Evolutionary conservation across 2,888 invertebrate species (phyloP).

Genomic region (Microplitis deprimator): DNA sequence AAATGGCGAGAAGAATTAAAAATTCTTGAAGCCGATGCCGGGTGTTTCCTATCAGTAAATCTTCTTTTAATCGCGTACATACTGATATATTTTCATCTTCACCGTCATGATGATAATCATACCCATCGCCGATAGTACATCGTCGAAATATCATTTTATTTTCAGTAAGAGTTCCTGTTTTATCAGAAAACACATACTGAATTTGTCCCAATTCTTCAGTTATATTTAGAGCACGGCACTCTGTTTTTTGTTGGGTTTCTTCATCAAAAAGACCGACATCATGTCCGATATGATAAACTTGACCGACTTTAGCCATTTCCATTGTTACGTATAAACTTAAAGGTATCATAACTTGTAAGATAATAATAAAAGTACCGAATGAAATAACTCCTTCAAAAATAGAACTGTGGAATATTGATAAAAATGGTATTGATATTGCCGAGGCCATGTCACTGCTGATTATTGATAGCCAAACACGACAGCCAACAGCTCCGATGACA

Average conservation of each 20-base stretch:
- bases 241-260: slow-evolving; percentile 84
- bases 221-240: slow-evolving; percentile 96
- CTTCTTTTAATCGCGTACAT: slow-evolving; percentile 73
- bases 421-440: slow-evolving; percentile 77
- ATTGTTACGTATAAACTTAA: slow-evolving; percentile 96
- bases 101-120: slow-evolving; percentile 89
- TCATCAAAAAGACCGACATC: slow-evolving; percentile 91
- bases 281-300: slow-evolving; percentile 95
- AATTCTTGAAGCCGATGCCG: slow-evolving; percentile 87
- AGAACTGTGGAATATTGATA: slow-evolving; percentile 77
- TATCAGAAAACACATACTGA: slow-evolving; percentile 96
- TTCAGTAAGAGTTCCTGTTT: slow-evolving; percentile 97
- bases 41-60: slow-evolving; percentile 75
- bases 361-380: slow-evolving; percentile 96
- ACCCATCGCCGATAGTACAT: slow-evolving; percentile 86
- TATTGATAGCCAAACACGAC: slow-evolving; percentile 86
- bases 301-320: slow-evolving; percentile 95
- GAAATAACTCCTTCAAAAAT: slow-evolving; percentile 85
- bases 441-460: slow-evolving; percentile 64
- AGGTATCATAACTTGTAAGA: slow-evolving; percentile 97
- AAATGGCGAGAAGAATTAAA: slow-evolving; percentile 90
- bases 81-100: slow-evolving; percentile 77
- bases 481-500: slow-evolving; percentile 91
- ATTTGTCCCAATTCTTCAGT: slow-evolving; percentile 97
- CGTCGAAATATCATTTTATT: slow-evolving; percentile 97